Percentiles rank a stretch among this genome's conserved stretches.
Conservation (phyloP, 2,888 invertebrate species). For the Lasioglossum malachurum region DNA sequence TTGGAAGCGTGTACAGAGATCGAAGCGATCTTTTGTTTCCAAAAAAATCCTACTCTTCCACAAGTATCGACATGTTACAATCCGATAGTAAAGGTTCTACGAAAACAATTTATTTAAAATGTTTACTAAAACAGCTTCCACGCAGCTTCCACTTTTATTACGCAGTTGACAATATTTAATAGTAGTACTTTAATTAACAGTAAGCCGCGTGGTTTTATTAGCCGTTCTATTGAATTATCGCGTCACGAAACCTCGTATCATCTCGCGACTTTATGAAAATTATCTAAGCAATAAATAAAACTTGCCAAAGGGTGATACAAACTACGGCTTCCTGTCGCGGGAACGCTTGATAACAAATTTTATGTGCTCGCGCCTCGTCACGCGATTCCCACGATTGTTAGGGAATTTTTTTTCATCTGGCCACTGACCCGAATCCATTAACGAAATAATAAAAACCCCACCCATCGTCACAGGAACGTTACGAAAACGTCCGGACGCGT, state of each 20-base stretch:
- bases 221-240: constrained; percentile 13
- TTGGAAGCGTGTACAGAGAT: not conserved
- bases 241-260: constrained; percentile 15
- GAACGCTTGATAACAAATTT: constrained; percentile 57
- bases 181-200: not conserved
- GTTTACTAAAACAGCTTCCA: not conserved
- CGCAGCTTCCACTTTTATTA: not conserved
- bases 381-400: constrained; percentile 60
- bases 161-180: not conserved
- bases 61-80: not conserved
- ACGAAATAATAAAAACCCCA: constrained; percentile 62
- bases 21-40: not conserved
- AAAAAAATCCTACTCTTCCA: not conserved
- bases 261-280: constrained; percentile 20
- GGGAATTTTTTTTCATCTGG: constrained; percentile 47
- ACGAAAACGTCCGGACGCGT: constrained; percentile 41
- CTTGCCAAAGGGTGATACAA: constrained; percentile 11
- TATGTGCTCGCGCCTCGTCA: constrained; percentile 42
- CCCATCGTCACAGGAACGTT: constrained; percentile 52
- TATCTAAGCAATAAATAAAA: constrained; percentile 30
- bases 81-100: not conserved
- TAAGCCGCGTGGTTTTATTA: not conserved
- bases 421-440: constrained; percentile 54
- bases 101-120: not conserved
- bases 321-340: constrained; percentile 11